These are phyloP conservation scores for Eristalinus sepulchralis DNA, from an alignment of 2,888 invertebrate species.

Conservation along the genomic window DNA sequence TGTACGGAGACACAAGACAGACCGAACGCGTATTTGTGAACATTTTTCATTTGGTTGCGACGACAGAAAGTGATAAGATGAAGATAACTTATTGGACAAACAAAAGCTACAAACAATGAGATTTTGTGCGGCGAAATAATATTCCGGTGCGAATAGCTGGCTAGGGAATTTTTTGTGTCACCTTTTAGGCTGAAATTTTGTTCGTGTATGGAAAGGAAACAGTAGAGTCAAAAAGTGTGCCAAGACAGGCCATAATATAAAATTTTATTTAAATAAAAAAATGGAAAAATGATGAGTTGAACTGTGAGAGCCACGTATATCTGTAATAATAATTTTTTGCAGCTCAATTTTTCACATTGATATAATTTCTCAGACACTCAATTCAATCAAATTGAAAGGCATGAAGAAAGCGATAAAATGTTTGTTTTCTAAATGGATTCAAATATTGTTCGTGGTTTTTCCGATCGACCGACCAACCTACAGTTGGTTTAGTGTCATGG, in stretches of 20 bases:
- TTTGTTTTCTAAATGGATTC: too few relatives aligned
- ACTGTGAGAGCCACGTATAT: too few relatives aligned
- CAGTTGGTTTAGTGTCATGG: too few relatives aligned
- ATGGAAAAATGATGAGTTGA: too few relatives aligned
- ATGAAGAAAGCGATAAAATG: too few relatives aligned
- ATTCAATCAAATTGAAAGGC: too few relatives aligned
- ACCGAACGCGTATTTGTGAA: neutral
- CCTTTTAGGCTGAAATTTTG: neutral
- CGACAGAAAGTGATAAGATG: slow-evolving; percentile 4
- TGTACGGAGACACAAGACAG: neutral
- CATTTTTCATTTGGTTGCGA: neutral
- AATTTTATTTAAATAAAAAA: too few relatives aligned
- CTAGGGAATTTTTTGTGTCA: neutral
- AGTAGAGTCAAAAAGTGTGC: neutral
- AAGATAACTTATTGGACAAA: slow-evolving; percentile 7
- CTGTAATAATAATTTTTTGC: too few relatives aligned
- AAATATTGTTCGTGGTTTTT: too few relatives aligned
- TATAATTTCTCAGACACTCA: too few relatives aligned
- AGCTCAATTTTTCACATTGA: too few relatives aligned
- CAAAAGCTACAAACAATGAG: neutral
- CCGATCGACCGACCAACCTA: too few relatives aligned
- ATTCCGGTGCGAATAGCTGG: neutral
- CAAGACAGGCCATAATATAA: neutral
- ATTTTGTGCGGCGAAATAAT: neutral
- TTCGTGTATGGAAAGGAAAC: neutral